These are phyloP conservation scores for Drosophila paulistorum DNA, from an alignment of 1,140 invertebrate genomes.

Conservation along the genomic window DNA sequence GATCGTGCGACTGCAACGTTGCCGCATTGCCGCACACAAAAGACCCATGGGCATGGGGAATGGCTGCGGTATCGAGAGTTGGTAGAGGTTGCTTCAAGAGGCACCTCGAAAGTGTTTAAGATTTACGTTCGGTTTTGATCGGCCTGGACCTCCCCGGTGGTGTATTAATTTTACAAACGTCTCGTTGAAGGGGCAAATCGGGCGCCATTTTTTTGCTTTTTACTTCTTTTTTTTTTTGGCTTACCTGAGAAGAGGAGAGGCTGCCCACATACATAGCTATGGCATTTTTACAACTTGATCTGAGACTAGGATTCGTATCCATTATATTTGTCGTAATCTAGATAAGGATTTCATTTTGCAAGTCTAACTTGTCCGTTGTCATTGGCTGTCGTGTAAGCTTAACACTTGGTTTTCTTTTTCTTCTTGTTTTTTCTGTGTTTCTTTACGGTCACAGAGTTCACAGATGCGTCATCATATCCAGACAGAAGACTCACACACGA, in stretches of 20 bases:
- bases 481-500: constrained; percentile 24
- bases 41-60: constrained; percentile 1
- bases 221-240: constrained; percentile 41
- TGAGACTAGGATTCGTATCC: constrained; percentile 33
- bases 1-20: constrained; percentile 70
- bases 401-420: constrained; percentile 22
- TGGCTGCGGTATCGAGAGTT: constrained; percentile 31
- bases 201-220: constrained; percentile 73
- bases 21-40: constrained; percentile 23
- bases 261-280: constrained; percentile 41
- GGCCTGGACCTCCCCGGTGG: constrained; percentile 75
- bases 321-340: constrained; percentile 56
- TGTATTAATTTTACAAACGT: constrained; percentile 67
- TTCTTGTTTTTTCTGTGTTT: constrained; percentile 1
- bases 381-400: constrained; percentile 47
- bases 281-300: constrained; percentile 79
- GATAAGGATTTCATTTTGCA: constrained; percentile 55
- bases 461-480: constrained; percentile 59
- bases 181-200: constrained; percentile 15
- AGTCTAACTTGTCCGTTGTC: constrained; percentile 43
- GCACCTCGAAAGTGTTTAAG: constrained; percentile 61
- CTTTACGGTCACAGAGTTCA: constrained; percentile 29
- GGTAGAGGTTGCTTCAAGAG: constrained; percentile 16
- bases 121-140: constrained; percentile 82
- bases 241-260: constrained; percentile 70